Evolutionary conservation across 2,113 vertebrate genomes (phyloP).

Genomic region (Cheilinus undulatus): DNA sequence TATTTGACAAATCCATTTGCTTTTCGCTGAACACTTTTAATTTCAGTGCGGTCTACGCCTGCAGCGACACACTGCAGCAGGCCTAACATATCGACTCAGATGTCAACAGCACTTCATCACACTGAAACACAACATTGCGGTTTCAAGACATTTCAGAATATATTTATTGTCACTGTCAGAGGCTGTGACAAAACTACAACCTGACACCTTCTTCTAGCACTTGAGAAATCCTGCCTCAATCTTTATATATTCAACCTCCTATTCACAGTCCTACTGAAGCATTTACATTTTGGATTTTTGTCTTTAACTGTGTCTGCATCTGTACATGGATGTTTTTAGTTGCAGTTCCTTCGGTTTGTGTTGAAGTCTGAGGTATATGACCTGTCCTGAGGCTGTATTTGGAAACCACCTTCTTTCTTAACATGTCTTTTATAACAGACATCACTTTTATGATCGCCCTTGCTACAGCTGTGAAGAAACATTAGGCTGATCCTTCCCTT

Average conservation of each 20-base stretch:
- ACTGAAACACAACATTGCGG: constrained; percentile 57
- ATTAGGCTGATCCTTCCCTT: constrained; percentile 46
- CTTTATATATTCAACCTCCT: background rate
- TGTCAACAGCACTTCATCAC: constrained; percentile 69
- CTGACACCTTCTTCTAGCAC: constrained; percentile 17
- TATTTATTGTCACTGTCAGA: constrained; percentile 63
- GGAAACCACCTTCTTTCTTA: constrained; percentile 24
- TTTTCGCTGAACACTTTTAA: constrained; percentile 57
- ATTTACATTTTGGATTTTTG: constrained; percentile 5
- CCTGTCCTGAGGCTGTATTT: constrained; percentile 71
- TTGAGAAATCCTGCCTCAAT: constrained; percentile 39
- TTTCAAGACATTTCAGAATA: constrained; percentile 67
- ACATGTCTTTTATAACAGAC: background rate
- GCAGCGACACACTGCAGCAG: constrained; percentile 51
- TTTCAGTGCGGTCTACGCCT: constrained; percentile 37
- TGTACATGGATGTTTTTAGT: constrained; percentile 1
- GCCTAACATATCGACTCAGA: constrained; percentile 55
- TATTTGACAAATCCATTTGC: constrained; percentile 68
- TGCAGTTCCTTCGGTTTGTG: constrained; percentile 32
- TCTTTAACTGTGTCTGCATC: constrained; percentile 2
- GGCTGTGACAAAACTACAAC: constrained; percentile 37
- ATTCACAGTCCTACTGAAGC: background rate
- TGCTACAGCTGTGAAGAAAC: constrained; percentile 58
- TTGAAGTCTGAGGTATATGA: constrained; percentile 77
- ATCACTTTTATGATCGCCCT: constrained; percentile 21